phyloP scores from a whole-genome alignment of 2,797 vertebrate genomes.

The Sebastes nivosus region DNA sequence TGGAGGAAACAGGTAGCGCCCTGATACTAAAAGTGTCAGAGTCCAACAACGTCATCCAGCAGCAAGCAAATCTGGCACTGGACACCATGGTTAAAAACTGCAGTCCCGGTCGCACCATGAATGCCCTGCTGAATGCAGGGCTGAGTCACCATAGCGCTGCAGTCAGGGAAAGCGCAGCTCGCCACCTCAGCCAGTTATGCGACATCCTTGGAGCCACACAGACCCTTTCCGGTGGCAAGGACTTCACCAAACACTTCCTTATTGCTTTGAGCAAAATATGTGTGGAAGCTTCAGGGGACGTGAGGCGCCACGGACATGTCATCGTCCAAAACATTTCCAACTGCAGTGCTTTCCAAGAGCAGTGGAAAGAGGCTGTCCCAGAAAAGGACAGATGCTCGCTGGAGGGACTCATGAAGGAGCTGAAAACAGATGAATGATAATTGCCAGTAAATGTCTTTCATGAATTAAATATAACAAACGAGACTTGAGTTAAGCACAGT shows the following conservation, averaged over 20 bases:
- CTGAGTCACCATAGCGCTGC: neutral
- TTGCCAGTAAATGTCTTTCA: neutral
- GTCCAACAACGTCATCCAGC: neutral
- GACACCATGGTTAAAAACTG: neutral
- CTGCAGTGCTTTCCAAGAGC: constrained; percentile 3
- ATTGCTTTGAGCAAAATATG: neutral
- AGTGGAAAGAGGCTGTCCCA: constrained; percentile 5
- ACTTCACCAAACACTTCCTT: constrained; percentile 4
- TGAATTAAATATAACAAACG: neutral
- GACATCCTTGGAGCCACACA: neutral
- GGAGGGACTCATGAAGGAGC: neutral
- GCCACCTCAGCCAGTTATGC: neutral
- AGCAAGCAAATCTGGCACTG: neutral
- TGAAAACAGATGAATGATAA: neutral
- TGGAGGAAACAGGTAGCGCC: neutral
- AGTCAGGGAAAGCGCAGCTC: neutral
- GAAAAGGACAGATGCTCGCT: neutral
- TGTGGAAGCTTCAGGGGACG: neutral
- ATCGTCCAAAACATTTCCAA: constrained; percentile 10
- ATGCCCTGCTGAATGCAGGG: neutral
- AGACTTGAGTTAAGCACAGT: neutral
- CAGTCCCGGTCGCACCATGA: neutral
- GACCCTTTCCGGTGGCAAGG: neutral
- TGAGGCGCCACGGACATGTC: constrained; percentile 6
- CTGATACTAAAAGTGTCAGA: neutral